Evolutionary conservation across 1,140 invertebrate genomes (phyloP).

Genomic region (Chrysopa pallens): DNA sequence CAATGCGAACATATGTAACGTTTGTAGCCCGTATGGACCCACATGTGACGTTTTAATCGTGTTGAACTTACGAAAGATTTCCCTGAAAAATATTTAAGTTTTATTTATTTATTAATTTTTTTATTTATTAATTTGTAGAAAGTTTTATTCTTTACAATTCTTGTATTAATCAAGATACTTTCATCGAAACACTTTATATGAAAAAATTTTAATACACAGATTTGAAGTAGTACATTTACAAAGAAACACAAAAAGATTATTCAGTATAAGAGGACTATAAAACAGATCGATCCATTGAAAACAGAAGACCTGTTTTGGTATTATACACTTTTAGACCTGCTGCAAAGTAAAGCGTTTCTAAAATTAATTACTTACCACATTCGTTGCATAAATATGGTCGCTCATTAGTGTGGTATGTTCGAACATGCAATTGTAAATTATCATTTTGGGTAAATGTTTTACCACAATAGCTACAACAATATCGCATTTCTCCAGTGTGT

Average conservation of each 20-base stretch:
- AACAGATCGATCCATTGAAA: too few relatives aligned
- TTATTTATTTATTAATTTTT: background rate
- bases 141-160: too few relatives aligned
- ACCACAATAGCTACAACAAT: conserved; percentile 14
- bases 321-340: too few relatives aligned
- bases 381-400: conserved; percentile 41
- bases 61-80: conserved; percentile 13
- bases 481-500: conserved; percentile 10
- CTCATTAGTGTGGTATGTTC: conserved; percentile 40
- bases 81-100: background rate
- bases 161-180: too few relatives aligned
- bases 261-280: too few relatives aligned
- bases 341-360: background rate
- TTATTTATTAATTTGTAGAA: background rate
- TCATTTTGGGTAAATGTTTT: conserved; percentile 17
- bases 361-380: conserved; percentile 35
- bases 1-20: conserved; percentile 15
- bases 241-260: too few relatives aligned
- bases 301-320: too few relatives aligned
- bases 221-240: too few relatives aligned
- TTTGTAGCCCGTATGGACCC: conserved; percentile 18
- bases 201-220: too few relatives aligned
- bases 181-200: too few relatives aligned
- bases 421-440: conserved; percentile 17
- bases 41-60: conserved; percentile 16